Evolutionary conservation across 2,888 invertebrate species (phyloP), one percentile per base, ranked within the genome.

Genomic region (Lithophane socia): DNA sequence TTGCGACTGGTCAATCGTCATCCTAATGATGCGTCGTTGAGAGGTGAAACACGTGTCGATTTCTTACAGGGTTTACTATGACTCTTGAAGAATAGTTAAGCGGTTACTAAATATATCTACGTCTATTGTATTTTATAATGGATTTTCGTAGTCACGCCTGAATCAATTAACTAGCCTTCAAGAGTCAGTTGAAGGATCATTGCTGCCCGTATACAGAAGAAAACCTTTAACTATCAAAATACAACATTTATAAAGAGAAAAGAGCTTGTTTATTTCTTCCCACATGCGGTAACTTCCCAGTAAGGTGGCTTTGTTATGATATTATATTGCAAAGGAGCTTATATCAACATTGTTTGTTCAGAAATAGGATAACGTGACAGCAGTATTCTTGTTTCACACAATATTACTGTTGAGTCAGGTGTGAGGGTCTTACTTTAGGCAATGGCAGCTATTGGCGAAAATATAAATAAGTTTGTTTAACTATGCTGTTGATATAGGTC

Each of bases 321-420:
- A 69, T 77, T 68, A 47, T 77, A 54, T 77, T n/a, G 64, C 64
- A 29, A 83, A 79, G 83, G 68, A 65, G 83, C 83, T 77, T 77
- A 76, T 24, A 54, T 42, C 52, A 24, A 60, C n/a, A 83, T 80
- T 65, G 68, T 82, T 79, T 52, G 52, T 64, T 37, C 44, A n/a
- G 47, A 65, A 68, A 83, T 47, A 65, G 12, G 52, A 64, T 68
- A 58, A 64, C 13, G 44, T 69, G 44, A 18, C 58, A 64, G 44
- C 75, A 67, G 16, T 56, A 63, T 37, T 21, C 29, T 49, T 64
- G 29, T 82, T 37, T 18, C 44, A 12, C 29, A 37, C 58, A 29
- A 49, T 47, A 67, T 66, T 37, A 54, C 8, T 21, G 37, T 54
- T 24, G 80, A 44, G 52, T 61, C 3, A 18, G 65, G 47, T 63